These are phyloP conservation scores for Halcyon senegalensis DNA, from an alignment of 2,113 vertebrate genomes.

Conservation along the genomic window DNA sequence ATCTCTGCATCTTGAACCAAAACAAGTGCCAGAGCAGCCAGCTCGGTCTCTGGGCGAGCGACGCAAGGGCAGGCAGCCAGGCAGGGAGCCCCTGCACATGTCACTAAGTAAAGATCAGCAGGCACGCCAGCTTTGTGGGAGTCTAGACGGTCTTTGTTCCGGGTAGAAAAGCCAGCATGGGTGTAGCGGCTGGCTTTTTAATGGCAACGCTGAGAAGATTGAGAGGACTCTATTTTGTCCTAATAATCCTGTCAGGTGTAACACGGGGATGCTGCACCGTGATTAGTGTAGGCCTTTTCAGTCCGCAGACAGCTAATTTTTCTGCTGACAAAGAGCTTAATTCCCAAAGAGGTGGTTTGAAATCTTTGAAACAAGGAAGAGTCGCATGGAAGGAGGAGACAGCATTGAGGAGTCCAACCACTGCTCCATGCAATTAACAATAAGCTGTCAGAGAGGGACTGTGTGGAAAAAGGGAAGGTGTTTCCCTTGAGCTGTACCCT, in stretches of 20 bases:
- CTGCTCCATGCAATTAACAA: slow-evolving; percentile 59
- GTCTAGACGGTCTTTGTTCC: slow-evolving; percentile 53
- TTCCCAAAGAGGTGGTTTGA: slow-evolving; percentile 69
- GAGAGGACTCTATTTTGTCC: slow-evolving; percentile 60
- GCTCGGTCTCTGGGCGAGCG: accelerated
- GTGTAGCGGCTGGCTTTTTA: not conserved
- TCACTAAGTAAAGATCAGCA: not conserved
- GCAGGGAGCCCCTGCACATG: not conserved
- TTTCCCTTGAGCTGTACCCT: slow-evolving; percentile 50
- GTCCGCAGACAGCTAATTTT: slow-evolving; percentile 73
- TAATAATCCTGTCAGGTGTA: slow-evolving; percentile 67
- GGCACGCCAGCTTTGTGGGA: not conserved
- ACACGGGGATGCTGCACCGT: slow-evolving; percentile 46
- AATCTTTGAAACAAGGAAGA: slow-evolving; percentile 70
- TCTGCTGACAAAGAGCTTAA: slow-evolving; percentile 70
- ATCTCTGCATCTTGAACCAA: not conserved
- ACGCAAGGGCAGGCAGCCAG: not conserved
- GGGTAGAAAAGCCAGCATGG: not conserved
- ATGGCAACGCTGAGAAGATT: slow-evolving; percentile 37
- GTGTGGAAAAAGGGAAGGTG: slow-evolving; percentile 13
- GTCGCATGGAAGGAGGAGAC: slow-evolving; percentile 57
- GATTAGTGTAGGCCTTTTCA: slow-evolving; percentile 70
- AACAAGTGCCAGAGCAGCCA: not conserved
- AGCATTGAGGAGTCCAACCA: not conserved
- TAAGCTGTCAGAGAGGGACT: slow-evolving; percentile 37